These are phyloP conservation scores for Neelides sp. DNA, from an alignment of 1,140 invertebrate genomes.

Conservation along the genomic window DNA sequence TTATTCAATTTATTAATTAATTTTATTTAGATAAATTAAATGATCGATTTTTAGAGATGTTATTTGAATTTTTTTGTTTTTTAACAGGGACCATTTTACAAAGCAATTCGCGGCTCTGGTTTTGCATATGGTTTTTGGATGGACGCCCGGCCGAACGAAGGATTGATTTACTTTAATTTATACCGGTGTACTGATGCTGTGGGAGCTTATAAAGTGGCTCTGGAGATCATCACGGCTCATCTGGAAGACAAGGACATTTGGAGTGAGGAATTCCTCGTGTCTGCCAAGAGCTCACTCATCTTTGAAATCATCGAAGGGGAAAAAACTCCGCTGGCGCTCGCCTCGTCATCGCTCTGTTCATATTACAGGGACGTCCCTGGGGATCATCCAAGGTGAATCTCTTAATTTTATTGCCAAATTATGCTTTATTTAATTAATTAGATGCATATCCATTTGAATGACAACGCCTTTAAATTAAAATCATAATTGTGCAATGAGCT, in stretches of 20 bases:
- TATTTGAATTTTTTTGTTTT: conserved; percentile 5
- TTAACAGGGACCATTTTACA: conserved; percentile 71
- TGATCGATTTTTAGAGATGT: not conserved
- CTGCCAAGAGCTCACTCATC: conserved; percentile 57
- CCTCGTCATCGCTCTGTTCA: conserved; percentile 53
- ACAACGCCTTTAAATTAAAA: not conserved
- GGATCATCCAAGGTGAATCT: conserved; percentile 51
- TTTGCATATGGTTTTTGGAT: conserved; percentile 67
- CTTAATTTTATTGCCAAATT: not conserved
- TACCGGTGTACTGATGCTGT: conserved; percentile 60
- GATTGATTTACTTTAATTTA: conserved; percentile 55
- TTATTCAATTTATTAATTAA: not conserved
- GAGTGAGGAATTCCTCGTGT: conserved; percentile 60
- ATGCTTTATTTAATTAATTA: not conserved
- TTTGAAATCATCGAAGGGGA: conserved; percentile 70
- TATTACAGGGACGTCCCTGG: conserved; percentile 55
- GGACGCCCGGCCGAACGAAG: conserved; percentile 48
- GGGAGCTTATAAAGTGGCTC: conserved; percentile 61
- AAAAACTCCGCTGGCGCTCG: conserved; percentile 57
- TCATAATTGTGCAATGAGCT: conserved; percentile 6
- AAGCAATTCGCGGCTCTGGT: conserved; percentile 65
- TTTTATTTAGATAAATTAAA: not conserved
- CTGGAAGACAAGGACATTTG: conserved; percentile 47
- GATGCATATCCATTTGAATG: not conserved
- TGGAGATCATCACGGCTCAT: conserved; percentile 54